Evolutionary conservation across 2,888 invertebrate species (phyloP), one percentile per base, ranked within the genome.

Genomic region (Calameuta idolon): DNA sequence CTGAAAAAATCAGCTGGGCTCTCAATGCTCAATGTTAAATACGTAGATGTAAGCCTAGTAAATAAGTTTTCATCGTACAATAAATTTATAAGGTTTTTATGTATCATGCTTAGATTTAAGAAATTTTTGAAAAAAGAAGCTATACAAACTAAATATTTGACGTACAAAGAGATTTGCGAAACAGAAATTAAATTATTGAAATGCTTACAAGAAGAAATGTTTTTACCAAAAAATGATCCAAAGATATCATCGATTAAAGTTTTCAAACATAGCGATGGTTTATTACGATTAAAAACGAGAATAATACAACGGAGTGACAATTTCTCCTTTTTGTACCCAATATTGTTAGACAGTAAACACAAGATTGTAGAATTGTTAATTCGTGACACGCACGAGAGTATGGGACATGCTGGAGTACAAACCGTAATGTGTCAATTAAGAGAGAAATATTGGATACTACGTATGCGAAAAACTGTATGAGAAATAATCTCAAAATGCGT

Each of bases 351-450:
- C 34, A 34, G 34, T 34, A 34, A 34, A 34, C 34, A 34, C 34
- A 34, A 34, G 34, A 3, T 34, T 34, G 34, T 34, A 34, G 34
- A 73, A 74, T 79, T 74, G 15, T 71, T 55, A 33, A 69, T 74
- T 75, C 80, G n/a, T 5, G 74, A 79, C 9, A 33, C 68, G 2
- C 80, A 80, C 75, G 71, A 74, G 34, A 55, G 71, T 5, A 75
- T 83, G 69, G 73, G 77, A 69, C 83, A 83, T 76, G 84, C 80
- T 3, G 84, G 83, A 12, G 80, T 79, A 33, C 79, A 79, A 69
- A 76, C 69, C 1, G 37, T 81, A 11, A 75, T 82, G 79, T 73
- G 79, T 55, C 75, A 75, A 31, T 69, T 83, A 35, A 74, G 82
- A 75, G 81, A 81, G 74, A 78, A 71, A 33, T 84, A 76, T 76